Percentiles rank a stretch among this genome's conserved stretches.
Conservation (phyloP, 2,888 invertebrate genomes). For the Diaperis boleti region DNA sequence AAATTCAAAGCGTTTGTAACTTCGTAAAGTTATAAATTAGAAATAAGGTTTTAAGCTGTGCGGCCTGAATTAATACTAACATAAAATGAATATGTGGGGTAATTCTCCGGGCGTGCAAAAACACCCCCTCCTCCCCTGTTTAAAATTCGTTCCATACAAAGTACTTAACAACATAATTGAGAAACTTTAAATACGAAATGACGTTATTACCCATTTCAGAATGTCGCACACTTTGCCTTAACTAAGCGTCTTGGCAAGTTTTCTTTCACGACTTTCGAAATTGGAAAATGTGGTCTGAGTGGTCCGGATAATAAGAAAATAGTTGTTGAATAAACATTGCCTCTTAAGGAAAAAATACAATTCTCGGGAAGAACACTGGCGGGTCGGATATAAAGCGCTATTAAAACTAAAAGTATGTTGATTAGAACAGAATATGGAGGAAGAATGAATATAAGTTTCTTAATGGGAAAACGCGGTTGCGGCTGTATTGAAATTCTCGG, state of each 20-base stretch:
- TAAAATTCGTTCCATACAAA: constrained; percentile 58
- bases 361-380: too few relatives aligned
- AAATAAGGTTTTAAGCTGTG: constrained; percentile 51
- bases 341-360: too few relatives aligned
- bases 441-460: constrained; percentile 13
- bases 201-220: constrained; percentile 47
- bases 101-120: constrained; percentile 41
- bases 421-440: constrained; percentile 8
- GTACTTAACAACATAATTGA: constrained; percentile 58
- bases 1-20: constrained; percentile 44
- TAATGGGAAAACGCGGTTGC: constrained; percentile 8
- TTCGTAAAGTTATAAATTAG: constrained; percentile 52
- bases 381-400: constrained; percentile 7
- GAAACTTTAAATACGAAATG: constrained; percentile 55
- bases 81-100: constrained; percentile 50
- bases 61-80: constrained; percentile 52
- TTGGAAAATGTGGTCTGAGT: constrained; percentile 2
- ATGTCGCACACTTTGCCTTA: constrained; percentile 8
- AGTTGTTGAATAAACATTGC: too few relatives aligned
- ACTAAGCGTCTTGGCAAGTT: constrained; percentile 6
- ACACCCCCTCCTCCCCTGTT: constrained; percentile 49
- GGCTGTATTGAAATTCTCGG: too few relatives aligned
- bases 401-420: constrained; percentile 17
- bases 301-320: too few relatives aligned
- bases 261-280: constrained; percentile 5